Evolutionary conservation across 2,797 vertebrate species (phyloP).

Genomic region (Enteromius afrohamiltoni): DNA sequence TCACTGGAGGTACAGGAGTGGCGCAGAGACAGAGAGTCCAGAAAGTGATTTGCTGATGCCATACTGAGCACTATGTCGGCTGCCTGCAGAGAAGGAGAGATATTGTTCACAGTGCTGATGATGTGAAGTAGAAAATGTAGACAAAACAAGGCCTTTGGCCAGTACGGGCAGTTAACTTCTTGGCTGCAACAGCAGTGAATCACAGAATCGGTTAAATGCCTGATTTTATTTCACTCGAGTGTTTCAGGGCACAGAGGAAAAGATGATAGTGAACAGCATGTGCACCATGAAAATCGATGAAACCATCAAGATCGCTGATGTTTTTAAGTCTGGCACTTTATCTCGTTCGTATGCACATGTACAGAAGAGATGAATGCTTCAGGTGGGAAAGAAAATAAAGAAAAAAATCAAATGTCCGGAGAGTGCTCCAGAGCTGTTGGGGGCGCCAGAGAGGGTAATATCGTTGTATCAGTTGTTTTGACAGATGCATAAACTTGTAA

Average conservation of each 20-base stretch:
- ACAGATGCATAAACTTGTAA: too few relatives aligned
- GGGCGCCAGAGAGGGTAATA: too few relatives aligned
- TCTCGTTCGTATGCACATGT: neutral
- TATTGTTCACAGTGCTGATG: slow-evolving; percentile 10
- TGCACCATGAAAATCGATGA: neutral
- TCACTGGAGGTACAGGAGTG: too few relatives aligned
- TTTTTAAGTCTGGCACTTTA: neutral
- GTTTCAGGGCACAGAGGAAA: neutral
- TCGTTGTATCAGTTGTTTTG: too few relatives aligned
- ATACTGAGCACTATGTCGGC: neutral
- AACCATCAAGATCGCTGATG: neutral
- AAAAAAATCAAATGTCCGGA: neutral
- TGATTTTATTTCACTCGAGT: neutral
- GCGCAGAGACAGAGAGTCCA: neutral
- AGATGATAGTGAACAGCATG: neutral
- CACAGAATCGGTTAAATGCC: neutral
- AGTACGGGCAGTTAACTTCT: neutral
- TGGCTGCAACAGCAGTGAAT: neutral
- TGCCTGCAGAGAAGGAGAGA: neutral
- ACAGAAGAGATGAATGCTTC: neutral
- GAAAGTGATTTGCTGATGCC: slow-evolving; percentile 9
- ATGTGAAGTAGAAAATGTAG: neutral
- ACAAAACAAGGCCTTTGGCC: neutral
- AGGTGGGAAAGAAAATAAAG: too few relatives aligned
- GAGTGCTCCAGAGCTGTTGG: too few relatives aligned